Base-by-base conservation (phyloP, 2,113 vertebrate genomes). In the Hoplias malabaricus region DNA sequence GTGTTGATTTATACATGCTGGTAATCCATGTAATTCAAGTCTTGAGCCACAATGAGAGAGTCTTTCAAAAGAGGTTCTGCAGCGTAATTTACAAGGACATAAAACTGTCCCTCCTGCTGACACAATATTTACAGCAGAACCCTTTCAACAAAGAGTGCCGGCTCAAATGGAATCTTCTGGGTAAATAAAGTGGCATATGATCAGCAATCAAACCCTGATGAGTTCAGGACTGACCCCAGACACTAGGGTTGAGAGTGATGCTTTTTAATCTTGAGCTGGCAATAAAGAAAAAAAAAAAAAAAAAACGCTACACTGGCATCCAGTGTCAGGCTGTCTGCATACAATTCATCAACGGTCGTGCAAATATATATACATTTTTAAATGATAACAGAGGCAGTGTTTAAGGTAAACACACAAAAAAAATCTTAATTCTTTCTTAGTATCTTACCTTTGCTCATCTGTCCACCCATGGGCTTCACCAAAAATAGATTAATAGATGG, bases 321-420 rank as follows among this genome's bases (percentile, higher is more conserved):
- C 70, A 34, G 83, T 79, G 75, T 43, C 83, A 85, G 77, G 83
- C 80, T 81, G 78, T 85, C 77, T 73, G 80, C 84, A 86, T 81
- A 82, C 79, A 83, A 83, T 88, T 80, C 73, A 84, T 81, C 78
- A n/a, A 76, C 38, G 25, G 54, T 9, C 40, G 67, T 36, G 42
- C 59, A 73, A 67, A n/a, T n/a, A n/a, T n/a, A n/a, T n/a, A n/a
- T n/a, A n/a, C n/a, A n/a, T 84, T 53, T 54, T 36, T 16, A 40
- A 10, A 42, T 16, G 69, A 34, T 62, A 78, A 81, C 67, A 74
- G 56, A 63, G 57, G 79, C 68, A 73, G 53, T 66, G 78, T 76
- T 84, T 36, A 81, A 23, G 16, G 48, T 57, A 66, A 76, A 81
- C 36, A 70, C 23, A 56, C 23, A 40, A 16, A 53, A 40, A 42